Evolutionary conservation across 2,113 vertebrate genomes (phyloP), one percentile per base, ranked within the genome.

Genomic region (Hemibagrus wyckioides): DNA sequence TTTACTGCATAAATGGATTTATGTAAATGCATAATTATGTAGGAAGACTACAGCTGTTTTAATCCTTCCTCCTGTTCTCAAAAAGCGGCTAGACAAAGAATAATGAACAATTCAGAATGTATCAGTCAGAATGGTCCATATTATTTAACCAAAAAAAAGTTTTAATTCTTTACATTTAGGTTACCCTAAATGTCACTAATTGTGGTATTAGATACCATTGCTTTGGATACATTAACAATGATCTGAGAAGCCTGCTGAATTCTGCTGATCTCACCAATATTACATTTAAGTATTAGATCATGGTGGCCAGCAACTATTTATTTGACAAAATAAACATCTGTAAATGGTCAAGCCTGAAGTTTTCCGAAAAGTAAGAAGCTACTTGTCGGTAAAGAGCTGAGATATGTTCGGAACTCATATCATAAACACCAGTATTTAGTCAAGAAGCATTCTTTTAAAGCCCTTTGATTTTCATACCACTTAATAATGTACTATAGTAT

Each of bases 1-100:
- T 92, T 91, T 89, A 89, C 79, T 67, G 85, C 84, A 82, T 80
- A 91, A 90, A 90, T 84, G 85, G 86, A 71, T 83, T 92, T 91
- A 89, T 90, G 88, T 90, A 90, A 92, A 91, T 89, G 86, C 75
- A 84, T 88, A 89, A 91, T 88, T 92, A 88, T 89, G 79, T 85
- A 86, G 75, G 88, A 89, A 90, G 87, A 91, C 87, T 56, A n/a
- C 80, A 79, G 85, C 85, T 83, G 73, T 87, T 89, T 85, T 67
- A 86, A 88, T 87, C 85, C 86, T 41, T 48, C 83, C 77, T 33
- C n/a, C 83, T 59, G 65, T 52, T 61, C 13, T 30, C 41, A 50
- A 89, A 89, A 82, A 80, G 54, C 17, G 65, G 50, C 54, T 84
- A 57, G 54, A 89, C 54, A 83, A 80, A 73, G 57, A 76, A 85